Base-by-base conservation (phyloP, 1,140 invertebrate genomes). In the Tetramorium parvispinum region DNA sequence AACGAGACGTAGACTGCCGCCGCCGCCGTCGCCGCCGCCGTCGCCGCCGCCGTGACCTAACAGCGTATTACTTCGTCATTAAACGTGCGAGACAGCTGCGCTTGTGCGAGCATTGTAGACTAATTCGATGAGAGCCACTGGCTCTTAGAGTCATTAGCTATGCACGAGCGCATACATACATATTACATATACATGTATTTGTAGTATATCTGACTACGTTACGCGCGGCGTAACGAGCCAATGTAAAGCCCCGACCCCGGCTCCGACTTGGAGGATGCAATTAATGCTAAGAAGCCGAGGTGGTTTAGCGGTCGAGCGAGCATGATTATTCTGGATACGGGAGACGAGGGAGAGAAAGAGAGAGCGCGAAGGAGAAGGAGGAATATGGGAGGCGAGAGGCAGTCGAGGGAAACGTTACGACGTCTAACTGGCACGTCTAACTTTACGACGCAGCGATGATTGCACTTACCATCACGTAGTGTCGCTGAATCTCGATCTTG, bases 401-500 rank as follows among this genome's bases (percentile, higher is more conserved):
- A 86, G 86, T 81, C 70, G 70, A 89, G 65, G 76, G 83, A 87
- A 65, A 83, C 65, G 66, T 55, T 83, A 83, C 77, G 46, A 55
- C 83, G 70, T 70, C 87, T 87, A 89, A 87, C 75, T 85, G 87
- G 87, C 89, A 91, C 90, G 37, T 73, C 79, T 87, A 87, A 66
- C 71, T 77, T 89, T 83, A 86, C 89, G 75, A 81, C 90, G 91
- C 88, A 91, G 46, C 65, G 68, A 88, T 90, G 79, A 93, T 89
- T 92, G 90, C 70, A 83, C 97, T 98, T 97, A 99, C 98, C 99
- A 99, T 99, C 89, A 99, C 98, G 96, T 99, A 99, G 96, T 99
- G 98, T 95, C 99, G 97, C 95, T 99, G 99, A 97, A 99, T 99
- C 97, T 99, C 99, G 86, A 98, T 99, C 96, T 99, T 99, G 95